A percentile compares a stretch with the other conserved stretches of the same genome.
Conservation (phyloP, 2,113 vertebrate species). For the Paradisaea rubra region DNA sequence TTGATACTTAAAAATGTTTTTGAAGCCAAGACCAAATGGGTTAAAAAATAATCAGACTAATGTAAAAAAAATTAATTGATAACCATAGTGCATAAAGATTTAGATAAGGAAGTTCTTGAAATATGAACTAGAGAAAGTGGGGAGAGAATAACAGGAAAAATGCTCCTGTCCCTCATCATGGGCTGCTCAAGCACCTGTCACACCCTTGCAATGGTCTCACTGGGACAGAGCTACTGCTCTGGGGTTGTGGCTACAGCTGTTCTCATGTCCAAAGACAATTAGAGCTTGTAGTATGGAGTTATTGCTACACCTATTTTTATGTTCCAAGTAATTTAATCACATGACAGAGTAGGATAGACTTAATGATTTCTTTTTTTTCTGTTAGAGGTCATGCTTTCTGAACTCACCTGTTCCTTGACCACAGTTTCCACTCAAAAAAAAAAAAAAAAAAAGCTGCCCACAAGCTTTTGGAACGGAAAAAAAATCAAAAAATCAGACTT, state of each 20-base stretch:
- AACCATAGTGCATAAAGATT: accelerated
- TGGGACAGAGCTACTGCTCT: neutral
- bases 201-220: neutral
- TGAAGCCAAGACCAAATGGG: neutral
- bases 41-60: neutral
- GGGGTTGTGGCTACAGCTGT: neutral
- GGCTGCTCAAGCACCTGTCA: accelerated
- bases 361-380: neutral
- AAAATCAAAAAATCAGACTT: neutral
- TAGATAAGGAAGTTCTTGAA: neutral
- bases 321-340: neutral
- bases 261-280: neutral
- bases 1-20: neutral
- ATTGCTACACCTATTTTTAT: neutral
- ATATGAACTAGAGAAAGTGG: neutral
- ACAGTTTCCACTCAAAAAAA: neutral
- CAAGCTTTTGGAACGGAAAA: neutral
- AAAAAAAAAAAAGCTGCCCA: neutral
- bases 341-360: neutral
- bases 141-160: neutral
- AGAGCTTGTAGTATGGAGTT: neutral
- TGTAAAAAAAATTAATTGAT: neutral
- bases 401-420: neutral
- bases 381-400: neutral
- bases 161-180: neutral